Percentiles rank a stretch among this genome's conserved stretches.
Evolutionary conservation across 2,797 vertebrate genomes (phyloP).

Genomic region (Syncerus caffer): DNA sequence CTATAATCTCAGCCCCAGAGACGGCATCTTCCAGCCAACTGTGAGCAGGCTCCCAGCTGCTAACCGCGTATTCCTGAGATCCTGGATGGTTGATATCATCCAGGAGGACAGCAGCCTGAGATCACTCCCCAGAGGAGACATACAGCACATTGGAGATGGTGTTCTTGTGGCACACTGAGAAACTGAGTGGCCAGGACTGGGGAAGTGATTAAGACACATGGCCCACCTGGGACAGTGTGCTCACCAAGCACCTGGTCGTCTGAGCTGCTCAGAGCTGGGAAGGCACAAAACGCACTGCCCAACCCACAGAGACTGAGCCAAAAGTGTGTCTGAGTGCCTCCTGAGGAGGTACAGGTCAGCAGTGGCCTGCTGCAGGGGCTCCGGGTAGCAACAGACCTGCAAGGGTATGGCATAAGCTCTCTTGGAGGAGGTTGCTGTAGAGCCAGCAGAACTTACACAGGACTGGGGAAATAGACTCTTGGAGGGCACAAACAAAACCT

Average conservation of each 20-base stretch:
- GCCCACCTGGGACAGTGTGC: not conserved
- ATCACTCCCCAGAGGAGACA: not conserved
- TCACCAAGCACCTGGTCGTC: not conserved
- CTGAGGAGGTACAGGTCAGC: not conserved
- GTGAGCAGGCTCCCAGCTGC: not conserved
- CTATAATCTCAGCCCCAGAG: not conserved
- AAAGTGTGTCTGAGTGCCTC: not conserved
- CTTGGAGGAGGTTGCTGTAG: not conserved
- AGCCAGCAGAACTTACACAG: not conserved
- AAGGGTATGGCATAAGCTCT: not conserved
- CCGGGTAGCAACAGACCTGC: not conserved
- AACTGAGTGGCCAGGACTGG: not conserved
- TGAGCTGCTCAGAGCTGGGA: not conserved
- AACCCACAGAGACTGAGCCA: not conserved
- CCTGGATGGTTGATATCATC: not conserved
- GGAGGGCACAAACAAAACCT: not conserved
- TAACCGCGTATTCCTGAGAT: not conserved
- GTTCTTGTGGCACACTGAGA: fast-evolving
- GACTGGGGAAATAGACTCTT: not conserved
- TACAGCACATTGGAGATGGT: not conserved
- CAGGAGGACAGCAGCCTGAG: not conserved
- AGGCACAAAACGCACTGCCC: not conserved
- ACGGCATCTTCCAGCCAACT: not conserved
- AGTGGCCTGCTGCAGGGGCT: not conserved
- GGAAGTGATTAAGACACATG: not conserved